phyloP scores from a whole-genome alignment of 2,888 invertebrate species.

The Pseudoips prasinana region DNA sequence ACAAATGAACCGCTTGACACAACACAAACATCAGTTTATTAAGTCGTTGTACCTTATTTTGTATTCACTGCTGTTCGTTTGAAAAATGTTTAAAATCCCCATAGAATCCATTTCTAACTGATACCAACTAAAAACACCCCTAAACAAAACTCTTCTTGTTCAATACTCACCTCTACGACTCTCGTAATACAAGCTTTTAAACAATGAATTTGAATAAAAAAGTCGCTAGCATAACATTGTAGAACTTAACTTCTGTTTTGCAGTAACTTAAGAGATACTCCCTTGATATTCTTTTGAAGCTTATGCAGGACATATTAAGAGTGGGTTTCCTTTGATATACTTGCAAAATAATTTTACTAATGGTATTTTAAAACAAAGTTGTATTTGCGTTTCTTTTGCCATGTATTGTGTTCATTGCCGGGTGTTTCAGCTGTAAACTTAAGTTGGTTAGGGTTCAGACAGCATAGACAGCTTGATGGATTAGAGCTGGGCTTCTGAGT shows the following conservation, averaged over 20 bases:
- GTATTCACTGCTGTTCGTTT: constrained; percentile 58
- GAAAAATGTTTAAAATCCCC: constrained; percentile 60
- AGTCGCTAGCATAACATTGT: constrained; percentile 7
- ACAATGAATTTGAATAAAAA: not conserved
- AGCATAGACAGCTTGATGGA: constrained; percentile 64
- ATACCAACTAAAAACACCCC: constrained; percentile 29
- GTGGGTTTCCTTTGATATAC: constrained; percentile 33
- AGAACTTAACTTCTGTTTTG: constrained; percentile 30
- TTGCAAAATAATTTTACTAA: constrained; percentile 35
- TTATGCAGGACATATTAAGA: constrained; percentile 32
- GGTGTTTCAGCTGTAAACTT: constrained; percentile 30
- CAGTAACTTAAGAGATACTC: constrained; percentile 22
- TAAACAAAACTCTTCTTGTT: constrained; percentile 1
- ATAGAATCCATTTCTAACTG: constrained; percentile 43
- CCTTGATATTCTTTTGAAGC: constrained; percentile 26
- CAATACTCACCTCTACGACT: constrained; percentile 19
- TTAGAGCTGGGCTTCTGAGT: constrained; percentile 49
- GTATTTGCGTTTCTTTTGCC: constrained; percentile 31
- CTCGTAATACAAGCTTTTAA: constrained; percentile 3
- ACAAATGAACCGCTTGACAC: constrained; percentile 18
- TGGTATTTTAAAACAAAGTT: constrained; percentile 49
- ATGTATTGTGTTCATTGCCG: constrained; percentile 22
- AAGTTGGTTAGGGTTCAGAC: constrained; percentile 42
- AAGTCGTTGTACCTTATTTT: constrained; percentile 43
- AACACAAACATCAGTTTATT: constrained; percentile 31